Evolutionary conservation across 2,888 invertebrate genomes (phyloP).

Genomic region (Polydesmus complanatus): DNA sequence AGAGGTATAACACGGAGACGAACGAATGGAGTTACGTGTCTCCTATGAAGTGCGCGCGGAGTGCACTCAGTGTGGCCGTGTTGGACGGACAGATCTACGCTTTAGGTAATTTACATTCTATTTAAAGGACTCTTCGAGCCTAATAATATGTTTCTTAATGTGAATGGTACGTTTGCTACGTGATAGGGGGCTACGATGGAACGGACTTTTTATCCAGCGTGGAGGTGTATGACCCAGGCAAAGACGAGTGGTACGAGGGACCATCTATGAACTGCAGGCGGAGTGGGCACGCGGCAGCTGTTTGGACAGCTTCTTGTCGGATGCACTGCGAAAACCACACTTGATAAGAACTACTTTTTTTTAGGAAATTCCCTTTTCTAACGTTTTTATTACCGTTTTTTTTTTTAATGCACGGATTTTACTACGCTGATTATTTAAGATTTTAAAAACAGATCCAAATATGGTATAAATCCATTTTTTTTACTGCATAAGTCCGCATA

Average conservation of each 20-base stretch:
- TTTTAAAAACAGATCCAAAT: neutral
- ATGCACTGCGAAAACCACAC: conserved; percentile 37
- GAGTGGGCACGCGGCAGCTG: conserved; percentile 83
- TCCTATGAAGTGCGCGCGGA: conserved; percentile 62
- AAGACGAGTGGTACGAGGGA: conserved; percentile 61
- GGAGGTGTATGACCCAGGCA: conserved; percentile 70
- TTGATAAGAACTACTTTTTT: too few relatives aligned
- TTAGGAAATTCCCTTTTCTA: too few relatives aligned
- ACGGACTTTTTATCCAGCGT: conserved; percentile 67
- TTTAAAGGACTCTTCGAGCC: too few relatives aligned
- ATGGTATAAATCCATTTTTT: neutral
- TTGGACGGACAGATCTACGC: conserved; percentile 77
- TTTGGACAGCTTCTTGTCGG: conserved; percentile 58
- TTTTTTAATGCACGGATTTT: too few relatives aligned
- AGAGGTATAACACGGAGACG: conserved; percentile 71
- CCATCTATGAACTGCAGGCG: conserved; percentile 66
- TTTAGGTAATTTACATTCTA: conserved; percentile 46
- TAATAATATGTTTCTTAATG: too few relatives aligned
- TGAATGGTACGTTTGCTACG: too few relatives aligned
- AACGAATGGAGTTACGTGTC: conserved; percentile 64
- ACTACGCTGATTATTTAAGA: neutral
- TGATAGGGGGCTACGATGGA: conserved; percentile 86
- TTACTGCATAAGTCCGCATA: too few relatives aligned
- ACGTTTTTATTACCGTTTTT: too few relatives aligned
- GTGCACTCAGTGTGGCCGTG: conserved; percentile 74